Base-by-base conservation (phyloP, 2,113 vertebrate species). In the Ictalurus furcatus region DNA sequence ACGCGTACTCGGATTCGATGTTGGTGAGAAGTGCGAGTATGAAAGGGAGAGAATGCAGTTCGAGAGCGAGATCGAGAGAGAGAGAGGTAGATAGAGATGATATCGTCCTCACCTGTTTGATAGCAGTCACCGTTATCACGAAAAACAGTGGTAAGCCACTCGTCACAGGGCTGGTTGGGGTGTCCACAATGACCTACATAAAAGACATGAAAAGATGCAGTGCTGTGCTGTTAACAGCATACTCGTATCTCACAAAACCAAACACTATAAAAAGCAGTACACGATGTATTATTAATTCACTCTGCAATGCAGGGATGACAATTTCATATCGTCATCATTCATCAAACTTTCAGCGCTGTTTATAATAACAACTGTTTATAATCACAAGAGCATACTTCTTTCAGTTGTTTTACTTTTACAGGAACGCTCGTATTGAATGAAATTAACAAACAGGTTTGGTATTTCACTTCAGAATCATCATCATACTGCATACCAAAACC, bases 81-180 rank as follows among this genome's bases (percentile, higher is more conserved):
- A 30, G 28, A 52, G 25, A 85, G 2, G 12, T 7, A 54, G 30
- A 76, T 0, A 69, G 19, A n/a, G 34, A 84, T 14, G 34, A 59
- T 28, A 28, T 34, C 40, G 54, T 69, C 52, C 11, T 0, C 6
- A 99, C 98, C 98, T 99, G 98, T 94, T 99, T 99, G 91, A 99
- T 96, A 86, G 98, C 98, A 19, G 98, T 99, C 87, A 99, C 97
- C 85, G 97, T 99, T 93, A 99, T 99, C 89, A 99, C 98, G 94
- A 99, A 99, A 95, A 99, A 99, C 92, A 99, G 97, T 0, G 98
- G 98, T 92, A 99, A 97, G 93, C 98, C 98, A 71, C 98, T 99
- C 89, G 98, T 99, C 92, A 99, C 96, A 0, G 98, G 98, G 93
- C 98, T 99, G 92, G 98, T 99, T 11, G 98, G 98, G 76, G 98